Conservation (phyloP, 2,113 vertebrate species). For the Coptodon bakossiorum region DNA sequence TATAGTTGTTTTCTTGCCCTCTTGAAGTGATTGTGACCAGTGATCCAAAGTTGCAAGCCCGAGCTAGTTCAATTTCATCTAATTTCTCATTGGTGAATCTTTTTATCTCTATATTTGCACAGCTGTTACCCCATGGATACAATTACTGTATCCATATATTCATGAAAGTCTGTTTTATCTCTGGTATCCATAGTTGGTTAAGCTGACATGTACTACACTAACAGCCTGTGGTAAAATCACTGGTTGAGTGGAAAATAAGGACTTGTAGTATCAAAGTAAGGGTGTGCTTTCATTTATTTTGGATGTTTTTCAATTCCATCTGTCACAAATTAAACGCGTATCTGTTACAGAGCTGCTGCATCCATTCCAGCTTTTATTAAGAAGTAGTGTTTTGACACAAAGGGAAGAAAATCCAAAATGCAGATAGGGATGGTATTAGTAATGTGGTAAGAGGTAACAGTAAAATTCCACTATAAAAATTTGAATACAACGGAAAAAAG, state of each 20-base stretch:
- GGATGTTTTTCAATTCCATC: constrained; percentile 13
- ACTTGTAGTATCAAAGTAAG: constrained; percentile 32
- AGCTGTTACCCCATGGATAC: neutral
- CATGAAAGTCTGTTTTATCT: neutral
- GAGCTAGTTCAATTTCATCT: neutral
- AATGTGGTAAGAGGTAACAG: neutral
- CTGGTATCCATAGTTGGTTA: constrained; percentile 1
- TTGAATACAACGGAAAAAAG: neutral
- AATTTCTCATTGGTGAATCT: neutral
- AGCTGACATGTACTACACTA: constrained; percentile 12
- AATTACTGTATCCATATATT: neutral
- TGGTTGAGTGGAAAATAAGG: neutral
- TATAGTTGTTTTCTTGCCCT: constrained; percentile 19
- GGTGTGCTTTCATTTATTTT: constrained; percentile 32
- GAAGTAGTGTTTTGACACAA: neutral
- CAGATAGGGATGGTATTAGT: neutral
- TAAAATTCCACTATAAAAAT: neutral
- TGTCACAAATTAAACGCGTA: constrained; percentile 5
- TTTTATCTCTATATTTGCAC: neutral
- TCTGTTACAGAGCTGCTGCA: neutral
- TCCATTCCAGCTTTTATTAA: neutral
- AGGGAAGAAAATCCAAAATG: neutral
- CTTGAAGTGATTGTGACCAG: neutral
- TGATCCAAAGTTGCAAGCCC: constrained; percentile 9
- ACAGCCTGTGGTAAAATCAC: constrained; percentile 22